Evolutionary conservation across 2,113 vertebrate species (phyloP), one percentile per base, ranked within the genome.

Genomic region (Chaetodon trifascialis): DNA sequence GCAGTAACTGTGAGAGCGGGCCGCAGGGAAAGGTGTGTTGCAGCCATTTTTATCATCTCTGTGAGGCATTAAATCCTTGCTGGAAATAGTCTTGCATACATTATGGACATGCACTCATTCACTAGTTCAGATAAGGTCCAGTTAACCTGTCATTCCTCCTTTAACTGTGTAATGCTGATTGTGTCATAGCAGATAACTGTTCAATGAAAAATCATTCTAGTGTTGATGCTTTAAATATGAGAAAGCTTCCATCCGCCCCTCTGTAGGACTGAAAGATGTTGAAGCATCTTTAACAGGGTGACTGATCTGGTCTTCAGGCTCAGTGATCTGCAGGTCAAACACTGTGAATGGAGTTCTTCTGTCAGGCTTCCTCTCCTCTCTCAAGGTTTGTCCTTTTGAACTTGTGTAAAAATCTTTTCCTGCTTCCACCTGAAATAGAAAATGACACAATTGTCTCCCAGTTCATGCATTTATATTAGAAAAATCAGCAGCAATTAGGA

Each of bases 311-410:
- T 90, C 84, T 11, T 80, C 91, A 12, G 86, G 73, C 76, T 94
- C 91, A 30, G 71, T 88, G n/a, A 94, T 94, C 71, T 90, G 84
- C 79, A 94, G 89, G 58, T 88, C 86, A 65, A 79, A 86, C 7
- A 34, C 9, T 8, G 87, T 56, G 42, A 83, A 54, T 9, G 64
- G 73, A 75, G 12, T 66, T 65, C 56, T 79, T 69, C 59, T 80
- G 21, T 87, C 71, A 25, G 63, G 51, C n/a, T 17, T 67, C 64
- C 16, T 81, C 42, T 81, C 76, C 3, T 82, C 75, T 30, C 36
- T 76, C 5, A 36, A 19, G 1, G 0, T 40, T 65, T 65, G 67
- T 10, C 67, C 60, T 56, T 69, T 84, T 55, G 51, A 56, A 56
- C 56, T 59, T 63, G 63, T n/a, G 25, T 42, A 56, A 42, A 52